Base-by-base conservation (phyloP, 1,140 invertebrate genomes). In the Drosophila setifemur region DNA sequence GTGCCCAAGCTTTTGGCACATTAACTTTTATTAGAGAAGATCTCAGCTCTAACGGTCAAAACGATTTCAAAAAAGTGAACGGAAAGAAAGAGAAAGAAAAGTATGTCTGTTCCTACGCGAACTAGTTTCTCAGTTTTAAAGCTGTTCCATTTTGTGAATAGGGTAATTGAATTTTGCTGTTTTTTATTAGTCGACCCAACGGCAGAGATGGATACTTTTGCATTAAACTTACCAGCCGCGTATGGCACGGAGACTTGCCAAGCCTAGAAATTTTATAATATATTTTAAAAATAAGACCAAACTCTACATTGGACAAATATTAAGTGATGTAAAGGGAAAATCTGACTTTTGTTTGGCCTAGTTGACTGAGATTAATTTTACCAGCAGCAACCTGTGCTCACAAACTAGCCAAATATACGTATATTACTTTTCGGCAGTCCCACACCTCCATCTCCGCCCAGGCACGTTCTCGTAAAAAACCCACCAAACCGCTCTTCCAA, bases 331-430 rank as follows among this genome's bases (percentile, higher is more conserved):
- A 2, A 25, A 60, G 23, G 23, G 8, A 44, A 29, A 8, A 18
- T n/a, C 29, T 14, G 16, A 21, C 25, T 33, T 78, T 57, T 53
- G 55, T 49, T 45, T 58, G 21, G 47, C 50, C 47, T 83, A 83
- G 79, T 83, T 85, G 79, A 83, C 54, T 67, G 50, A 77, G 64
- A 78, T 78, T 85, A 57, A 83, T 82, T 73, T 76, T 73, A 54
- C 26, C 33, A 63, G 55, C 42, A 50, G 29, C 11, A 33, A 11
- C 12, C 52, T 48, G 71, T 31, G 57, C 64, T 40, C 48, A 50
- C 44, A 82, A 83, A 83, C 83, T 77, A 83, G 73, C 69, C 78
- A 83, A 83, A 85, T 83, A n/a, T n/a, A n/a, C n/a, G n/a, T n/a
- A n/a, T n/a, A n/a, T n/a, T n/a, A n/a, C n/a, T n/a, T n/a, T n/a